Evolutionary conservation across 2,113 vertebrate genomes (phyloP).

Genomic region (Platysternon megacephalum): DNA sequence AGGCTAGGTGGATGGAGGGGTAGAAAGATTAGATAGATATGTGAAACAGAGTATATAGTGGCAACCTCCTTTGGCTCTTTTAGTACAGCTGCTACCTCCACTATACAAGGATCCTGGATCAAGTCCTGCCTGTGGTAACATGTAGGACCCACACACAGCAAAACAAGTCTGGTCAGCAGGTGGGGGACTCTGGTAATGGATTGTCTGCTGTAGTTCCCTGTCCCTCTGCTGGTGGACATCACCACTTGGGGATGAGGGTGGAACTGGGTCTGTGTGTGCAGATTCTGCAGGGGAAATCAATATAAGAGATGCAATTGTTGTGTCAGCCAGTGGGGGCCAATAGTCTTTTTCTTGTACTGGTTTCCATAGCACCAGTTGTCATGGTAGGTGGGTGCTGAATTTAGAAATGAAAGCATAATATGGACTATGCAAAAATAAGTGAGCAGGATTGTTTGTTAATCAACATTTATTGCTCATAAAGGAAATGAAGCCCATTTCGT

Average conservation of each 20-base stretch:
- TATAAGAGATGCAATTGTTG: background rate
- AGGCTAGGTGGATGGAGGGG: background rate
- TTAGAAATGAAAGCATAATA: background rate
- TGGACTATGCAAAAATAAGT: no score
- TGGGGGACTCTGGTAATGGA: no score
- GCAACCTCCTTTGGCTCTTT: background rate
- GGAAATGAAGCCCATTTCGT: background rate
- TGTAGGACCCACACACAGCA: background rate
- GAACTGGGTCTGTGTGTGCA: background rate
- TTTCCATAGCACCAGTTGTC: background rate
- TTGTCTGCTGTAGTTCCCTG: background rate
- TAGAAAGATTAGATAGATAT: background rate
- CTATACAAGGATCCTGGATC: background rate
- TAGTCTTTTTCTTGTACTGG: background rate
- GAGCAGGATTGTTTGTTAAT: no score
- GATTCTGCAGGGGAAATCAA: background rate
- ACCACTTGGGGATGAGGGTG: background rate
- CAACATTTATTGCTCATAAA: background rate
- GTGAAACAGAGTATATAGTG: background rate
- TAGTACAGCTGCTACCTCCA: background rate
- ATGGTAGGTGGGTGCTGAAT: background rate
- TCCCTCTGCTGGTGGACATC: background rate
- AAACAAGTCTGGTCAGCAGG: background rate
- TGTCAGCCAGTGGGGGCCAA: no score
- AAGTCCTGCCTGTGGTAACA: background rate